Evolutionary conservation across 1,140 invertebrate genomes (phyloP), one percentile per base, ranked within the genome.

Genomic region (silkworm (Bombyx mori)): DNA sequence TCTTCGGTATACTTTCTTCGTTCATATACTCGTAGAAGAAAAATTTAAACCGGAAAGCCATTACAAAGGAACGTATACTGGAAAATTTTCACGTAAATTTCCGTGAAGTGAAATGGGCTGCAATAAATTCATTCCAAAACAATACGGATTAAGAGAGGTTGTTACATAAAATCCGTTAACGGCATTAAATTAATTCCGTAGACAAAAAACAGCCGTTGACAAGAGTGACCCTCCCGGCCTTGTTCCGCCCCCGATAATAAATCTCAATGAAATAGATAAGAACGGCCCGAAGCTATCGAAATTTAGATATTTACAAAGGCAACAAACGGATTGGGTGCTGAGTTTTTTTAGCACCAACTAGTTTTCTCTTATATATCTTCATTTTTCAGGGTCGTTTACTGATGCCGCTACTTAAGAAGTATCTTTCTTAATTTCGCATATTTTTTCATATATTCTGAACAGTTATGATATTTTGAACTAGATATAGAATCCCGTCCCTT

Each of bases 161-260:
- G 26, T 35, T 35, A 54, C 49, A 44, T 56, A 49, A 57, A 56
- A 43, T 46, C 54, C 52, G 12, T 54, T 52, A 49, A 53, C 42
- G 45, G 42, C n/a, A 26, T 53, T 48, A 59, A 65, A 59, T 62
- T 61, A 63, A 54, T 43, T 69, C 61, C 53, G 44, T 44, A 8
- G 52, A 60, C 55, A 68, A 66, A 54, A 54, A 67, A 48, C 46
- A 61, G 60, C 50, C 55, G 62, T 65, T 61, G 62, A 65, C 53
- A 58, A 56, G 46, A 62, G 57, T 65, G 62, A 67, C 60, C 60
- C 58, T 46, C 50, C 56, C 42, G 42, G 43, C 35, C 18, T 35
- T 35, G 50, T 8, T 35, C n/a, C 50, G 50, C 50, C 42, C 43
- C 10, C 26, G 42, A 56, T 55, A 60, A 64, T 64, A 64, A 64